Evolutionary conservation across 2,888 invertebrate genomes (phyloP), one percentile per base, ranked within the genome.

Genomic region (Oeneis ivallda): DNA sequence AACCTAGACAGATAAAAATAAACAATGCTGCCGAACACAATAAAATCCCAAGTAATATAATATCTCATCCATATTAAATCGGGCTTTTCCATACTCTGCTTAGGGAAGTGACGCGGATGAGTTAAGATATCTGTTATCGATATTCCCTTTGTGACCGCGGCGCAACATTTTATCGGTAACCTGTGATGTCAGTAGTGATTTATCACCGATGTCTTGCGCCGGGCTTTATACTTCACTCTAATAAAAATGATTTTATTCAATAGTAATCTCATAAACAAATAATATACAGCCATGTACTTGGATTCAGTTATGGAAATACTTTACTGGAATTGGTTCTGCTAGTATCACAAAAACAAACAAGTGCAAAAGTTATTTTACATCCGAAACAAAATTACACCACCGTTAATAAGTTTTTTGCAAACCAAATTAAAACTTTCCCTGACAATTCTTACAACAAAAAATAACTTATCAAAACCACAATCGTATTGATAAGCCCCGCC

Each of bases 221-320:
- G 75, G 72, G 75, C 73, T 82, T 83, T 84, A 80, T 79, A 71
- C 79, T 78, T 83, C 84, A 80, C 72, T 70, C 67, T 80, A 76
- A 70, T 69, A 64, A 68, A 62, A 71, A 66, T 57, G 69, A 62
- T 73, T 70, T 71, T 78, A 73, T 74, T 74, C 66, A 74, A 71
- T 73, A 71, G 65, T 70, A 71, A 43, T 65, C 75, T 79, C 77
- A 77, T 81, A 78, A 79, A 82, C 81, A 81, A 79, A 78, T 74
- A 78, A 65, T 56, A 64, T 2, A 11, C 11, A 50, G 13, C 11
- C 19, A 49, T 26, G 49, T 53, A 5, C 15, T 32, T 34, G 37
- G 9, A 53, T 53, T 34, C 34, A 52, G 34, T 32, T 34, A 11
- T 7, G 15, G 43, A 43, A 45, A n/a, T 2, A 8, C n/a, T 15